These are phyloP conservation scores for Sebastes matsubarae DNA, from an alignment of 2,797 vertebrate species.

Conservation along the genomic window DNA sequence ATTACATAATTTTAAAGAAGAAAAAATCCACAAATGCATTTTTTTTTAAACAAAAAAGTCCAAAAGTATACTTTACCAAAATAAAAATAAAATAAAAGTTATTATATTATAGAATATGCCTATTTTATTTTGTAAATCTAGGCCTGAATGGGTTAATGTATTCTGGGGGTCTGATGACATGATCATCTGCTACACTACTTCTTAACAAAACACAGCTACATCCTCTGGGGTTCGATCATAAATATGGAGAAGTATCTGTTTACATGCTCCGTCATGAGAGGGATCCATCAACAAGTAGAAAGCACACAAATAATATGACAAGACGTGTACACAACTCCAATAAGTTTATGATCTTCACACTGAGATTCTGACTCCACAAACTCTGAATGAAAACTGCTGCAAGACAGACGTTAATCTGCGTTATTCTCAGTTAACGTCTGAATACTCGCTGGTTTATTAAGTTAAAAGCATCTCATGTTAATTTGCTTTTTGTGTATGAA, in stretches of 20 bases:
- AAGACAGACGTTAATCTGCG: background rate
- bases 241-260: slow-evolving; percentile 63
- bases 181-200: slow-evolving; percentile 65
- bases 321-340: background rate
- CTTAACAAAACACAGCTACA: slow-evolving; percentile 53
- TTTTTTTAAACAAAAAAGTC: background rate
- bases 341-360: background rate
- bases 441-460: background rate
- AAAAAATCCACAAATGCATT: background rate
- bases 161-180: slow-evolving; percentile 51
- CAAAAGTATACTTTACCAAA: background rate
- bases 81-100: background rate
- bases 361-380: background rate
- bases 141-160: slow-evolving; percentile 45
- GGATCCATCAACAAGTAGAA: slow-evolving; percentile 17
- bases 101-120: background rate
- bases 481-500: background rate
- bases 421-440: background rate
- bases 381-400: background rate
- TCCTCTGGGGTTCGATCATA: slow-evolving; percentile 66
- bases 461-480: background rate
- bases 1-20: background rate
- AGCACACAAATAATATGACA: slow-evolving; percentile 12
- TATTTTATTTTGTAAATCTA: background rate
- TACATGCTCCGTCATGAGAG: slow-evolving; percentile 65